These are phyloP conservation scores for Nycticryphes semicollaris DNA, from an alignment of 2,113 vertebrate genomes.

Conservation along the genomic window DNA sequence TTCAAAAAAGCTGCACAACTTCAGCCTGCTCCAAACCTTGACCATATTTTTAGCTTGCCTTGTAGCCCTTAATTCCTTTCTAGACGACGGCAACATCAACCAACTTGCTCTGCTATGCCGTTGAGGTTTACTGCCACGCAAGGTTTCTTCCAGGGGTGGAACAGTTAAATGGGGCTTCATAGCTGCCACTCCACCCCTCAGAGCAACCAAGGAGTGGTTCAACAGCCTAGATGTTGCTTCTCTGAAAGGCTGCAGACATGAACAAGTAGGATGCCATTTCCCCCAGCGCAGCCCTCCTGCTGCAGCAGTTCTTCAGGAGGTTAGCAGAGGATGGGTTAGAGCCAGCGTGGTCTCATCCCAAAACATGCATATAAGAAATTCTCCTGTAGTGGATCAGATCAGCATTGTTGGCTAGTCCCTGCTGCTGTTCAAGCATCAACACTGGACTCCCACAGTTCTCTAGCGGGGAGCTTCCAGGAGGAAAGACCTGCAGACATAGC, in stretches of 20 bases:
- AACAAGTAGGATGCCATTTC: background rate
- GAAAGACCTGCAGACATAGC: background rate
- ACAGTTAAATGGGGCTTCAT: background rate
- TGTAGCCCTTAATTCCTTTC: background rate
- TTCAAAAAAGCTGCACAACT: background rate
- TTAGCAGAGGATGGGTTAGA: background rate
- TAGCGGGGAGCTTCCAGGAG: background rate
- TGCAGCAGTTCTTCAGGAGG: background rate
- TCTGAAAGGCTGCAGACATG: background rate
- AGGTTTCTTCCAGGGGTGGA: background rate
- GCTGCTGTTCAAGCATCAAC: background rate
- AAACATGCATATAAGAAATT: background rate
- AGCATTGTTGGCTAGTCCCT: background rate
- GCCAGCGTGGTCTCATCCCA: background rate
- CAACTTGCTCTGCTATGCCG: background rate
- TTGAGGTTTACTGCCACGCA: background rate
- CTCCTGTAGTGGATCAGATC: background rate
- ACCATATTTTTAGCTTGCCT: background rate
- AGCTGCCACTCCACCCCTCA: background rate
- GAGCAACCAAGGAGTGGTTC: background rate
- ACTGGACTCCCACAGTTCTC: background rate
- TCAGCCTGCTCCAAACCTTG: background rate
- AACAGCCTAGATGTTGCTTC: background rate
- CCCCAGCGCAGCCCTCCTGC: background rate
- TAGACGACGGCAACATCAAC: background rate